Evolutionary conservation across 2,797 vertebrate genomes (phyloP), one percentile per base, ranked within the genome.

Genomic region (Enteromius fasciolatus): DNA sequence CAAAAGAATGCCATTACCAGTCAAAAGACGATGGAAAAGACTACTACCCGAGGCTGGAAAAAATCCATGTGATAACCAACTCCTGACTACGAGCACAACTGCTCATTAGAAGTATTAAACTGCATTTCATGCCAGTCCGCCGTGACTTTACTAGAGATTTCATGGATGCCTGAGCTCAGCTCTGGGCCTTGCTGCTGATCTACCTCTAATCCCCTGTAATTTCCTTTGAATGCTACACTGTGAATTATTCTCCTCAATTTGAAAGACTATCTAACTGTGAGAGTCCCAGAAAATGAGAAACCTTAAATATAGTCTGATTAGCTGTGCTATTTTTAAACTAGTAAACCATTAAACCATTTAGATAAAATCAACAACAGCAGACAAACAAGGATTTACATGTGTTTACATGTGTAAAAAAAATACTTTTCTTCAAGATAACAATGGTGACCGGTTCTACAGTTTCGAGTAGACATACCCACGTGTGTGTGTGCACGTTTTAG

Each of bases 161-260:
- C 72, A 76, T 82, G 41, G 81, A 77, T 83, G 81, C 15, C 66
- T 83, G 66, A 63, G 63, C 64, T 77, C 54, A 36, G 39, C 66
- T 78, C 44, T 83, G 39, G 63, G 18, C 4, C 23, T 57, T 76
- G 46, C 31, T 68, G 78, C 36, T 44, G 81, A 69, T 77, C 39
- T 77, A 18, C 64, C 39, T 70, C 39, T 93, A 93, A 94, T 93
- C 90, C 87, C 52, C 77, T 86, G 88, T 92, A 90, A 92, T 93
- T 91, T 91, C 90, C 89, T 91, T 92, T 92, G 91, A 91, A 89
- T 76, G 76, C 76, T 89, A 89, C 59, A 46, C 82, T 87, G 84
- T 89, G 85, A 75, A 87, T 88, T 91, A 89, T 90, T 89, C 84
- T 50, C 85, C 83, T 86, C 88, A 90, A 85, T 90, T 80, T 88